Base-by-base conservation (phyloP, 2,888 invertebrate species). In the Nomada fabriciana region DNA sequence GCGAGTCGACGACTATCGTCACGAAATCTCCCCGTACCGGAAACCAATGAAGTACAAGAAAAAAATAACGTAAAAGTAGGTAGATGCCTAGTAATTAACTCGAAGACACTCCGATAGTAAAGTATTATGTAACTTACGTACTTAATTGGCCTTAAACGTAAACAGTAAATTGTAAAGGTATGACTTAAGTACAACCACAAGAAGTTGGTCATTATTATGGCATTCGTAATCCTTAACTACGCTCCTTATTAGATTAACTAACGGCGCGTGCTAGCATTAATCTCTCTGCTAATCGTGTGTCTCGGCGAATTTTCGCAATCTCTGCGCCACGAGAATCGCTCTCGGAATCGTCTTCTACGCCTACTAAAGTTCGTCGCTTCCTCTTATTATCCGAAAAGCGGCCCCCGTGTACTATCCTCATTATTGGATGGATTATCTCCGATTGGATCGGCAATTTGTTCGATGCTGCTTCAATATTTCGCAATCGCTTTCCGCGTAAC, bases 111-210 rank as follows among this genome's bases (percentile, higher is more conserved):
- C 82, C 73, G 77, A 75, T 85, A 86, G 82, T 82, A 71, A 72
- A 78, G 72, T 88, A 88, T 80, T 63, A 80, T 84, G 88, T 75
- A 88, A 84, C 87, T 81, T 87, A 88, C 61, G 25, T 65, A 70
- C 55, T 77, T 76, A 80, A 61, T 79, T 80, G 72, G 76, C 50
- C 78, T 64, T 91, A 91, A 88, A 79, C 67, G 69, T 81, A 83
- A 84, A 89, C 83, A 86, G 83, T 87, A 91, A 83, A 87, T 81
- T 88, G 86, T 91, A 91, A 92, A 91, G 72, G 89, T 93, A 93
- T 94, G 94, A 94, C 94, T 94, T 93, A 94, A 93, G 92, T 94
- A 93, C 92, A 93, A 94, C 93, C 93, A 93, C 91, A 92, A 93
- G 55, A 92, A 91, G 90, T 93, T 93, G 93, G 93, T 93, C 93